Conservation (phyloP, 2,888 invertebrate genomes). For the Andrena flavipes region DNA sequence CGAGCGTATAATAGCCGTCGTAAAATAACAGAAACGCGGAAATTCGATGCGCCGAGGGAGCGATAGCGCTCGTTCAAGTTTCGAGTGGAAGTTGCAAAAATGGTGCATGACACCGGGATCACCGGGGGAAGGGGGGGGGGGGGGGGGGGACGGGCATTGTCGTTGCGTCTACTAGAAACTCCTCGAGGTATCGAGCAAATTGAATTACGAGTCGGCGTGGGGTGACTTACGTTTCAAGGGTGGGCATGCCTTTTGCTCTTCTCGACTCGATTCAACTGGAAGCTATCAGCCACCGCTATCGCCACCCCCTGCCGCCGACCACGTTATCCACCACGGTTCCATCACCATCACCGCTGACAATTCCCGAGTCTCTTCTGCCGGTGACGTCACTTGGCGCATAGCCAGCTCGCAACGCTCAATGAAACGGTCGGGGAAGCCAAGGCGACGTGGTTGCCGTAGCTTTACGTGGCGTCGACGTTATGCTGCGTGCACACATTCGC, state of each 20-base stretch:
- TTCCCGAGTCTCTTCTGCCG: constrained; percentile 64
- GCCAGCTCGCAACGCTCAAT: constrained; percentile 80
- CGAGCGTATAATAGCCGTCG: background rate
- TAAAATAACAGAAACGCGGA: constrained; percentile 15
- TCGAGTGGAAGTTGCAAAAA: background rate
- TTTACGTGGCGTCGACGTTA: constrained; percentile 67
- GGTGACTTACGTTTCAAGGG: constrained; percentile 39
- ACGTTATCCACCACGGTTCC: constrained; percentile 55
- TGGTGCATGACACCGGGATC: background rate
- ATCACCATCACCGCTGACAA: constrained; percentile 60
- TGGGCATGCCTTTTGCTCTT: constrained; percentile 27
- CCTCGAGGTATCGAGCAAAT: constrained; percentile 52
- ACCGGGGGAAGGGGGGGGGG: no score
- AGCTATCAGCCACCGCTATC: constrained; percentile 41
- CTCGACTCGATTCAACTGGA: constrained; percentile 10
- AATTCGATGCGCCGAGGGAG: background rate
- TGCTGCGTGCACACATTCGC: constrained; percentile 66
- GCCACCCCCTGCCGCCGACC: constrained; percentile 20
- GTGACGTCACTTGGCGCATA: constrained; percentile 79
- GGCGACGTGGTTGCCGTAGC: constrained; percentile 61
- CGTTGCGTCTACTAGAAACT: constrained; percentile 27
- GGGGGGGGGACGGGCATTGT: background rate
- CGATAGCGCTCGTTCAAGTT: background rate
- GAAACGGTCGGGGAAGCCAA: constrained; percentile 75
- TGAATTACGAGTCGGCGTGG: constrained; percentile 44